A percentile compares a stretch with the other conserved stretches of the same genome.
Conservation (phyloP, 1,140 invertebrate species). For the Pemphigus obesinymphae region DNA sequence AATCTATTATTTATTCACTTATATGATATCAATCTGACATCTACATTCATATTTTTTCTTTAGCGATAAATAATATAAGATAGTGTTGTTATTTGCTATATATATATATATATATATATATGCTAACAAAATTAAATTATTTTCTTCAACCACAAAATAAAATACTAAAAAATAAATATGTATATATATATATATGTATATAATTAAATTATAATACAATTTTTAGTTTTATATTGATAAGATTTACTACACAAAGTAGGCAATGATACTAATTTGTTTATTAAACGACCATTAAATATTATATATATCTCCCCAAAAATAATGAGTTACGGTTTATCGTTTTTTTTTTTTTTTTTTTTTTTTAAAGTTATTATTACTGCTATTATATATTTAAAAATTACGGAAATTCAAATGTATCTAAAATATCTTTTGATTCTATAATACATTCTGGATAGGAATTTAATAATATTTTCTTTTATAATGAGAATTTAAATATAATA, state of each 20-base stretch:
- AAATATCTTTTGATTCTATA: too few species aligned
- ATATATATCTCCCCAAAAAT: neutral
- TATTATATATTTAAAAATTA: too few species aligned
- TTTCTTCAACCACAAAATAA: neutral
- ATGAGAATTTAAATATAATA: too few species aligned
- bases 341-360: too few species aligned
- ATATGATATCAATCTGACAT: neutral
- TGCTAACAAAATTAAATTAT: neutral
- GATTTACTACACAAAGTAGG: neutral
- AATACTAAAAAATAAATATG: too few species aligned
- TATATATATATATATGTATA: too few species aligned
- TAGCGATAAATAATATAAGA: neutral
- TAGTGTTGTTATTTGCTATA: neutral
- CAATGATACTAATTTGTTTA: neutral
- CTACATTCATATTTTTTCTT: neutral
- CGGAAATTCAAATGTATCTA: too few species aligned
- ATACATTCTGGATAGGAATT: too few species aligned
- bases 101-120: too few species aligned
- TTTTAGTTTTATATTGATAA: neutral
- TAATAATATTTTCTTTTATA: too few species aligned
- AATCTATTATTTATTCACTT: neutral
- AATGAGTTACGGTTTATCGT: neutral
- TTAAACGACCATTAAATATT: neutral
- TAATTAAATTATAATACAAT: neutral
- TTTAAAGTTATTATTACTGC: too few species aligned